Base-by-base conservation (phyloP, 2,113 vertebrate species). In the Puffinus mauretanicus region DNA sequence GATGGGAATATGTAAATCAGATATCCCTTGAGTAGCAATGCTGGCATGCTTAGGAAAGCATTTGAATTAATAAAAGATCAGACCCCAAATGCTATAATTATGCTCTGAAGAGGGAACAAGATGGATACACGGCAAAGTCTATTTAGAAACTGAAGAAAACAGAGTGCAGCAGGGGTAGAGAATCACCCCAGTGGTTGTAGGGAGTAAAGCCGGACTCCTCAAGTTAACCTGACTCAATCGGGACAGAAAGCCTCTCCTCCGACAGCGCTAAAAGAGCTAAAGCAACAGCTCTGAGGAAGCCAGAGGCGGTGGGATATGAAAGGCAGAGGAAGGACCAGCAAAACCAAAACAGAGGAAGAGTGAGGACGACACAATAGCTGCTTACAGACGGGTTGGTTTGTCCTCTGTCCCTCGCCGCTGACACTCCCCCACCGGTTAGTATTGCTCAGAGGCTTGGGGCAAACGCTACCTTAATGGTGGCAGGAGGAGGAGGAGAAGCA, bases 41-140 rank as follows among this genome's bases (percentile, higher is more conserved):
- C 58, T 91, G 70, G 55, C 44, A n/a, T 86, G 70, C 73, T 72
- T 94, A 92, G 69, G 77, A 95, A 91, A 91, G 83, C 69, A 82
- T 89, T 89, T 92, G 84, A 96, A 96, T 97, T 94, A 95, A 94
- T 97, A 91, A 94, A 96, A 94, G 77, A 95, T 96, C 86, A 93
- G 81, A 85, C 65, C 46, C 11, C 77, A 90, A 86, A 13, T 76
- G 72, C 61, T 91, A 32, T 93, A 91, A 87, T 94, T 95, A 90
- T 44, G 36, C 44, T 93, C 72, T 61, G 81, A 94, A 91, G 77
- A 86, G 76, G 61, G 36, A 95, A 47, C 4, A 78, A 82, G 77
- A 64, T 70, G 52, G 79, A 83, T 88, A 64, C 52, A 25, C 2
- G 47, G 34, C n/a, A 55, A 71, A 84, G 47, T 66, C 47, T 90